Conservation (phyloP, 2,888 invertebrate genomes). For the Neocrepidodera transversa region DNA sequence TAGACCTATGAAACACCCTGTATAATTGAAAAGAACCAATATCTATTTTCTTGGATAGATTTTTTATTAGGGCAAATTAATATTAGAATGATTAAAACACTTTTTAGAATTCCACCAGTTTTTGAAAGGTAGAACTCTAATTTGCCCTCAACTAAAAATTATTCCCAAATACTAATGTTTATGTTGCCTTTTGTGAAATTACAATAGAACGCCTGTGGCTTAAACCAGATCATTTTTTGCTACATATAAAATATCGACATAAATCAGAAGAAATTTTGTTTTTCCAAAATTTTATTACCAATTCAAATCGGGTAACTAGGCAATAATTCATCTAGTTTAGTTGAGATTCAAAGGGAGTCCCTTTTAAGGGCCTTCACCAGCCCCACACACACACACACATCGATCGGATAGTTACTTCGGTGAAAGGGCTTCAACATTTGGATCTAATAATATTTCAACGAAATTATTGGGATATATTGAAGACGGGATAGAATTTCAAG, state of each 20-base stretch:
- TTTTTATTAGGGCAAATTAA: too few species aligned
- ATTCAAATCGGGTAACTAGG: slow-evolving; percentile 55
- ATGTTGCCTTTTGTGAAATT: too few species aligned
- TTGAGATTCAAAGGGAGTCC: slow-evolving; percentile 49
- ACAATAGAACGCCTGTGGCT: slow-evolving; percentile 6
- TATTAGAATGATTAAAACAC: too few species aligned
- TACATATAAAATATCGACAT: slow-evolving; percentile 51
- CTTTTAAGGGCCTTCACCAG: slow-evolving; percentile 18
- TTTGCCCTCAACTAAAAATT: too few species aligned
- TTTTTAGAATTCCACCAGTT: too few species aligned
- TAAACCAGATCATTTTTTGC: slow-evolving; percentile 48
- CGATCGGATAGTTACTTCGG: slow-evolving; percentile 23
- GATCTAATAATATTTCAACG: slow-evolving; percentile 19
- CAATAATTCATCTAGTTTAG: slow-evolving; percentile 53
- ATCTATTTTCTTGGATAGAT: too few species aligned
- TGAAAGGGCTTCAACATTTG: slow-evolving; percentile 14
- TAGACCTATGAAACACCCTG: too few species aligned
- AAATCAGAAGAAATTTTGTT: slow-evolving; percentile 54
- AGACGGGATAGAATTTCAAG: slow-evolving; percentile 3
- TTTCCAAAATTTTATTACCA: slow-evolving; percentile 56
- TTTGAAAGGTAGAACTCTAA: too few species aligned
- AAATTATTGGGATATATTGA: slow-evolving; percentile 12
- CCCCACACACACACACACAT: slow-evolving; percentile 25
- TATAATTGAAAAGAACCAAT: too few species aligned
- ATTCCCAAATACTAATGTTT: too few species aligned